Evolutionary conservation across 1,140 invertebrate species (phyloP).

Genomic region (Xylocopa sonorina): DNA sequence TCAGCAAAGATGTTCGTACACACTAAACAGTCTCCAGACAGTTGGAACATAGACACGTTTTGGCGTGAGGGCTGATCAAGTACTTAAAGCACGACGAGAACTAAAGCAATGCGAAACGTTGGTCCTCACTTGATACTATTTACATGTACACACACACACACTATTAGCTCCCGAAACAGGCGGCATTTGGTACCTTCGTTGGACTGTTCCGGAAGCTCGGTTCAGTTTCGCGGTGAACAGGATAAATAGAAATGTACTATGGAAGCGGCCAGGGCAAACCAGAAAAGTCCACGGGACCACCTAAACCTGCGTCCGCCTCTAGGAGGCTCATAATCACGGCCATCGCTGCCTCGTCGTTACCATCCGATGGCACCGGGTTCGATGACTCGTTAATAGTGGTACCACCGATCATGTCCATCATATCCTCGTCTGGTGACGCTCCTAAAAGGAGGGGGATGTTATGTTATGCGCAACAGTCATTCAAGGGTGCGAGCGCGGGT

Average conservation of each 20-base stretch:
- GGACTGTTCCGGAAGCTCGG: constrained; percentile 1
- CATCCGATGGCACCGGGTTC: constrained; percentile 84
- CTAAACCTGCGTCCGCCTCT: constrained; percentile 88
- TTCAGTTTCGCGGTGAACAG: not conserved
- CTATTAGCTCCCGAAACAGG: not conserved
- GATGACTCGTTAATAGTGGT: constrained; percentile 81
- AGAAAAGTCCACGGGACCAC: constrained; percentile 92
- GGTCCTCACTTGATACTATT: constrained; percentile 10
- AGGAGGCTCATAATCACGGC: constrained; percentile 95
- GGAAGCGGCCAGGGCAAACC: constrained; percentile 93
- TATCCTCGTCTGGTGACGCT: constrained; percentile 81
- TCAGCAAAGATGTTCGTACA: not conserved
- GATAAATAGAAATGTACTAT: constrained; percentile 73
- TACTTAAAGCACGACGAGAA: not conserved
- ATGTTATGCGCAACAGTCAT: constrained; percentile 54
- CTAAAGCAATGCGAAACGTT: not conserved
- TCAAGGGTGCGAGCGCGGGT: not conserved
- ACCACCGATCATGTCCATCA: constrained; percentile 85
- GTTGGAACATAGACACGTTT: not conserved
- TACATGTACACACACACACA: constrained; percentile 26
- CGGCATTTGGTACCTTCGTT: not conserved
- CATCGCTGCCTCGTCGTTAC: constrained; percentile 95
- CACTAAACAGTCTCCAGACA: not conserved
- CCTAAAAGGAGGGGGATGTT: constrained; percentile 72
- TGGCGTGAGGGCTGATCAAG: constrained; percentile 1